Base-by-base conservation (phyloP, 2,888 invertebrate genomes). In the Patella caerulea region DNA sequence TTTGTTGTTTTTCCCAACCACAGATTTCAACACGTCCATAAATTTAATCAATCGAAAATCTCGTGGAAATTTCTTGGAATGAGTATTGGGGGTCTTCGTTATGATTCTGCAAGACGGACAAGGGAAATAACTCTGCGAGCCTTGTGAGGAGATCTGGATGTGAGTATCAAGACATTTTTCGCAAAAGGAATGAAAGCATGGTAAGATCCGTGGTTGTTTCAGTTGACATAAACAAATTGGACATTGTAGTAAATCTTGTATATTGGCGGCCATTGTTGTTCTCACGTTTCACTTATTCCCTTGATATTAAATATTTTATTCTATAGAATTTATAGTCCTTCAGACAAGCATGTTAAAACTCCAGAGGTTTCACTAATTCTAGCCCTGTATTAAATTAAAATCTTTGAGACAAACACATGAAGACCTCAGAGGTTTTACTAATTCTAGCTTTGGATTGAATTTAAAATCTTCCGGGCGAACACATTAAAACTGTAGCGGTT, bases 141-240 rank as follows among this genome's bases (percentile, higher is more conserved):
- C 19, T n/a, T 55, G 24, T 5, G 65, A 24, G 3, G 81, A 80
- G 7, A 75, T 80, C 24, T 74, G 34, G n/a, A 83, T 75, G 71
- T 83, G 83, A 45, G 78, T 78, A 29, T 82, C 52, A 7, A 84
- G 73, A 74, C 84, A 85, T 3, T 53, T 59, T 59, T 81, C 78
- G 74, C 85, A 85, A 78, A 81, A 81, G 12, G 83, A 80, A 72
- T 85, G 83, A 34, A 83, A 76, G 56, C 85, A 85, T 7, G 82
- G 85, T 17, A 85, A 77, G 19, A 79, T 79, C 70, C 81, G 73
- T 2, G 85, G 81, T n/a, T 75, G 73, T 15, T 74, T 53, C 17
- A 83, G 74, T 15, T 80, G 79, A 17, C 82, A 80, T 4, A 85
- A 79, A 73, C 85, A 85, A 24, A 85, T 79, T 4, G 82, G 78